phyloP scores from a whole-genome alignment of 2,113 vertebrate species.

The Anhinga rufa region DNA sequence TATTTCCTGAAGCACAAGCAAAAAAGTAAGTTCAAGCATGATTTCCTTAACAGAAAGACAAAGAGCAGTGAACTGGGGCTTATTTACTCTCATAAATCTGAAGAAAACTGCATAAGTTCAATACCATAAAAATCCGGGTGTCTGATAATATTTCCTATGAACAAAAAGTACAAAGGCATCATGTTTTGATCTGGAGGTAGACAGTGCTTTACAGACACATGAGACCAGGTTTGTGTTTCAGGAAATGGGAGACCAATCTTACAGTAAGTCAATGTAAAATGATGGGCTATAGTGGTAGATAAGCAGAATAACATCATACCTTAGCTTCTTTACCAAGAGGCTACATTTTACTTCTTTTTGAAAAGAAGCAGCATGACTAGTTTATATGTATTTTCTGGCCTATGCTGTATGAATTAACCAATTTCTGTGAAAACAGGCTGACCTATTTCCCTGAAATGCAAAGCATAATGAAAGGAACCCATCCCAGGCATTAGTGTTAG shows the following conservation, averaged over 20 bases:
- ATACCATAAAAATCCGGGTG: not conserved
- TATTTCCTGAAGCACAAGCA: slow-evolving; percentile 29
- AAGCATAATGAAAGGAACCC: slow-evolving; percentile 5
- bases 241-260: not conserved
- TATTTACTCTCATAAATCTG: not conserved
- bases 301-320: not conserved
- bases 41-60: not conserved
- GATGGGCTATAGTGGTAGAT: not conserved
- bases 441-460: slow-evolving; percentile 38
- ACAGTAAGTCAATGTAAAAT: not conserved
- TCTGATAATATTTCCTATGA: not conserved
- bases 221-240: not conserved
- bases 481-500: not conserved
- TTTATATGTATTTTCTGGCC: not conserved
- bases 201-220: not conserved
- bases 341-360: not conserved
- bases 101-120: not conserved
- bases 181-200: not conserved
- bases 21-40: not conserved
- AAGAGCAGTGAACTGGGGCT: not conserved
- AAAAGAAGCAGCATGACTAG: not conserved
- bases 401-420: not conserved
- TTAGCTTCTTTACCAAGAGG: not conserved
- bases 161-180: not conserved
- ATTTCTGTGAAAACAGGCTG: slow-evolving; percentile 32